These are phyloP conservation scores for Drosophila parabipectinata DNA, from an alignment of 1,140 invertebrate species.

Conservation along the genomic window DNA sequence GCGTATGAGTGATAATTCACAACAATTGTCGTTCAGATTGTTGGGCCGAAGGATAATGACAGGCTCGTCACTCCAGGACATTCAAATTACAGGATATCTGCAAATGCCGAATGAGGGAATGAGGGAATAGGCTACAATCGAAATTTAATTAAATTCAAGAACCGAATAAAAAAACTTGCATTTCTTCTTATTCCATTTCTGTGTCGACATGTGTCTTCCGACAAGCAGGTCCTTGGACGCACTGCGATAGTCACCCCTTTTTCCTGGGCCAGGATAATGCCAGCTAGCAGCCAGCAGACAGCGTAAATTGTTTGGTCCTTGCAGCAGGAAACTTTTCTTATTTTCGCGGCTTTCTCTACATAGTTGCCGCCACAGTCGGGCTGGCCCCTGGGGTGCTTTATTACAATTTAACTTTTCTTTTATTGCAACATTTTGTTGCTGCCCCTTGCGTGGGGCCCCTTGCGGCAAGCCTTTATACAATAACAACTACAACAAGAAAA, in stretches of 20 bases:
- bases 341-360: conserved; percentile 59
- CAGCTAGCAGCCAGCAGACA: conserved; percentile 10
- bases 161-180: background rate
- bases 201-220: conserved; percentile 20
- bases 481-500: background rate
- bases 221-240: conserved; percentile 6
- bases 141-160: background rate
- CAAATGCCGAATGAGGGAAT: too few species aligned
- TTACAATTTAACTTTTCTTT: conserved; percentile 83
- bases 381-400: conserved; percentile 67
- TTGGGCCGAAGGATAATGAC: conserved; percentile 5
- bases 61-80: background rate
- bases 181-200: conserved; percentile 13
- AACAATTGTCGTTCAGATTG: conserved; percentile 6
- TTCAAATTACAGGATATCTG: background rate
- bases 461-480: conserved; percentile 57
- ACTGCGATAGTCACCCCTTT: background rate
- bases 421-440: conserved; percentile 68
- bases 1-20: conserved; percentile 37
- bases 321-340: conserved; percentile 67
- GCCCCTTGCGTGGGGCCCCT: conserved; percentile 46
- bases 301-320: conserved; percentile 63
- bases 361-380: conserved; percentile 15
- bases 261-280: background rate
- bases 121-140: background rate